A percentile compares a stretch with the other conserved stretches of the same genome.
These are phyloP conservation scores for Chrysomela aeneicollis DNA, from an alignment of 2,888 invertebrate genomes.

Conservation along the genomic window DNA sequence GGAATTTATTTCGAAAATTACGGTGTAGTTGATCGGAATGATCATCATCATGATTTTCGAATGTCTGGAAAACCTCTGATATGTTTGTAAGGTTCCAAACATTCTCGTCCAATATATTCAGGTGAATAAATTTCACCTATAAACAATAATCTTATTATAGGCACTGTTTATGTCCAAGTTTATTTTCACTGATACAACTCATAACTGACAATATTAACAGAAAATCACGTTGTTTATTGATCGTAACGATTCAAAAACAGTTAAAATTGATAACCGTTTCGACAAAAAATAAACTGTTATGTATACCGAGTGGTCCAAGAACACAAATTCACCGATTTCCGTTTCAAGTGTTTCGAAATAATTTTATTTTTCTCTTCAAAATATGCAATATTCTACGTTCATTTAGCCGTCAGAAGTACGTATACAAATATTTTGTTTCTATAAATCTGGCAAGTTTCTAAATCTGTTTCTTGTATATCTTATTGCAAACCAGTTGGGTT, in stretches of 20 bases:
- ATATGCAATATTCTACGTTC: too few species aligned
- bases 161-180: background rate
- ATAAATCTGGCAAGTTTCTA: background rate
- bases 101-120: background rate
- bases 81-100: background rate
- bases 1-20: too few species aligned
- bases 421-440: background rate
- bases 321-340: background rate
- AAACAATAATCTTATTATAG: constrained; percentile 2
- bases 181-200: background rate
- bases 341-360: too few species aligned
- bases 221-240: background rate
- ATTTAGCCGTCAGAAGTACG: too few species aligned
- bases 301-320: background rate
- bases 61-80: background rate
- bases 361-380: too few species aligned
- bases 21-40: background rate
- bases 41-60: background rate
- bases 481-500: background rate
- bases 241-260: background rate
- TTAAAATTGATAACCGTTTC: background rate
- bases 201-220: constrained; percentile 2
- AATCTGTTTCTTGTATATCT: constrained; percentile 2
- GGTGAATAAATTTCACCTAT: constrained; percentile 4
- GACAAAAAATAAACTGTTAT: background rate